A percentile compares a stretch with the other conserved stretches of the same genome.
Evolutionary conservation across 2,797 vertebrate species (phyloP).

Genomic region (Anableps anableps): DNA sequence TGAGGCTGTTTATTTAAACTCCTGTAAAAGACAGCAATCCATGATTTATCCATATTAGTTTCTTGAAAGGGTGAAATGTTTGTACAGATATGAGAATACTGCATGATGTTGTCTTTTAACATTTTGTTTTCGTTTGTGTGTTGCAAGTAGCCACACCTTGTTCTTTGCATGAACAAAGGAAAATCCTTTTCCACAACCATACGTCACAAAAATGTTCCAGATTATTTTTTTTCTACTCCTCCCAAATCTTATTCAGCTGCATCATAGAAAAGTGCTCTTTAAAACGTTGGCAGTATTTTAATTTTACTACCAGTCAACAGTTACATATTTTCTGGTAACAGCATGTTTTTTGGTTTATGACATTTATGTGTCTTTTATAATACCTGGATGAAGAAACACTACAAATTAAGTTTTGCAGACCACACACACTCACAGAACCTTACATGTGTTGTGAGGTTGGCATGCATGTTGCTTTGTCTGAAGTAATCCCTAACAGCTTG

Average conservation of each 20-base stretch:
- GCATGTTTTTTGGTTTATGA: conserved; percentile 32
- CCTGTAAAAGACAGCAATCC: not conserved
- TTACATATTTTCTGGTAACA: conserved; percentile 16
- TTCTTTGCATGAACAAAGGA: not conserved
- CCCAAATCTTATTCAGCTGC: not conserved
- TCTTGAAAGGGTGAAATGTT: not conserved
- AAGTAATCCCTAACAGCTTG: conserved; percentile 62
- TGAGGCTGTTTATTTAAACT: not conserved
- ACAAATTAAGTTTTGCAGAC: conserved; percentile 50
- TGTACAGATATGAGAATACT: not conserved
- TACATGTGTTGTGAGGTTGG: conserved; percentile 40
- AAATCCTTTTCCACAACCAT: conserved; percentile 27
- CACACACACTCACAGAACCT: conserved; percentile 28
- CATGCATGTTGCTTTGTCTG: conserved; percentile 49
- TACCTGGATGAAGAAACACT: conserved; percentile 35
- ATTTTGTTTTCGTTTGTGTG: not conserved
- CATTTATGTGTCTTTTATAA: conserved; percentile 29
- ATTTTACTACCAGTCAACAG: conserved; percentile 31
- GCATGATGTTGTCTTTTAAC: not conserved
- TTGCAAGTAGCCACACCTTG: not conserved
- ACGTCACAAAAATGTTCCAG: conserved; percentile 25
- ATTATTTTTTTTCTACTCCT: too few species aligned
- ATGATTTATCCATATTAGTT: not conserved
- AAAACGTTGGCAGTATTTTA: conserved; percentile 31
- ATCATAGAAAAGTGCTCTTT: conserved; percentile 20